A percentile compares a stretch with the other conserved stretches of the same genome.
Conservation (phyloP, 2,888 invertebrate species). For the Drosophila acutilabella region DNA sequence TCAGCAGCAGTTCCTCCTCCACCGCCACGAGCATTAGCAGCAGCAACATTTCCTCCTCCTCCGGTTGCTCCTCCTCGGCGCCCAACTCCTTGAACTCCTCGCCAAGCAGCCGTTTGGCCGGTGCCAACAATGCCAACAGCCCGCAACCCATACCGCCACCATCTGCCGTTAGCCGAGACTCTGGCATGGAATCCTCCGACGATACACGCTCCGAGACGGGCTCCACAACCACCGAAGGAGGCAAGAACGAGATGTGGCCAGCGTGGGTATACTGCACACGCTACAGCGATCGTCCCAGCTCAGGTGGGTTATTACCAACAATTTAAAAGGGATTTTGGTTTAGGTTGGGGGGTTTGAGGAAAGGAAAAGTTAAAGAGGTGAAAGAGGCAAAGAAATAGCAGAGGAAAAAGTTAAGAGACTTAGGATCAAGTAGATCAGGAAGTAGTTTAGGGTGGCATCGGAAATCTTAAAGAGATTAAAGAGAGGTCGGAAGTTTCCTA, state of each 20-base stretch:
- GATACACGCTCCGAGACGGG: constrained; percentile 85
- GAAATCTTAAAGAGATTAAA: neutral
- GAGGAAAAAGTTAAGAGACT: neutral
- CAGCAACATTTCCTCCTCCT: constrained; percentile 43
- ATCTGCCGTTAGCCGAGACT: constrained; percentile 84
- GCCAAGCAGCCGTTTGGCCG: constrained; percentile 71
- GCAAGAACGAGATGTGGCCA: constrained; percentile 90
- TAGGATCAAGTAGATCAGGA: too few species aligned
- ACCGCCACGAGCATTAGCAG: constrained; percentile 58
- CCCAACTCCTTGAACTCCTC: constrained; percentile 74
- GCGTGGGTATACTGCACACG: constrained; percentile 99
- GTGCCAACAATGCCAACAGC: constrained; percentile 75
- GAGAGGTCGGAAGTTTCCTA: neutral
- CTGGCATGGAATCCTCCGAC: constrained; percentile 85
- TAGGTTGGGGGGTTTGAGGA: too few species aligned
- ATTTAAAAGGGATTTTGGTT: neutral
- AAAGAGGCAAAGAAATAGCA: neutral
- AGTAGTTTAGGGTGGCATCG: neutral
- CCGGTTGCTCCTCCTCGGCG: constrained; percentile 70
- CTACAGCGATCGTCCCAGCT: constrained; percentile 95
- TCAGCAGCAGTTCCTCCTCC: constrained; percentile 68
- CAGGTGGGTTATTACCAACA: constrained; percentile 88
- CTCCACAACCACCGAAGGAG: constrained; percentile 84
- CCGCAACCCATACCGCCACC: constrained; percentile 84
- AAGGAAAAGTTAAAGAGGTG: too few species aligned